Base-by-base conservation (phyloP, 30 jellyfish, hydroid and myxozoan genomes). In the Hydra vulgaris region DNA sequence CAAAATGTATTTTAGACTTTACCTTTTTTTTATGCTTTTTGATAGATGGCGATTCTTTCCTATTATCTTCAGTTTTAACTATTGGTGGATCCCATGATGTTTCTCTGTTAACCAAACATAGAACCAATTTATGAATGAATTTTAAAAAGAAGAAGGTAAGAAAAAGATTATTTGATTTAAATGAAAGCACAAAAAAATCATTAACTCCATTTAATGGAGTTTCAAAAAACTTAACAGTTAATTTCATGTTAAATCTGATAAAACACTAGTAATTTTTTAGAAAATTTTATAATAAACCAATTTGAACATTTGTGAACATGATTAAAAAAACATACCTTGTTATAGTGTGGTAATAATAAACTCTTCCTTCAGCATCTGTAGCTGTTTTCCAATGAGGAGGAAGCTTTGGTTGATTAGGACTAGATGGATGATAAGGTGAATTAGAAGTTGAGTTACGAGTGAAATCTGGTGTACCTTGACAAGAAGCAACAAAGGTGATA, bases 301-400 rank as follows among this genome's bases (percentile, higher is more conserved):
- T 25, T 40, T 0, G 69, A 53, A 25, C 53, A 0, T 0, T 0
- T 27, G 17, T 25, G 20, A 70, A n/a, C 22, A 70, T 1, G 86
- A 26, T 8, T 17, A 18, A 19, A 21, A 4, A 61, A 7, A 15
- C 88, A 17, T 79, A 91, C 98, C 98, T 80, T 21, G 98, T 86
- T 17, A 81, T 69, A 12, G 85, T 80, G 74, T 91, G 98, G 74
- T 91, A 91, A 80, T 91, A 91, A 69, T 91, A 91, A 53, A 91
- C 74, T 66, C 91, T 85, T 52, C 98, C 98, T 70, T 91, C 98
- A 3, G 98, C 91, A 67, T 91, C 98, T 22, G 98, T 91, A 16
- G 98, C 98, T 5, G 98, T 86, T 70, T 86, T 86, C 98, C 98
- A 91, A 76, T 82, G 70, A 0, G 95, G 95, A 24, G 98, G 98